Evolutionary conservation across 64 coral and sea anemone genomes (phyloP).

Genomic region (Trachythela sp.): DNA sequence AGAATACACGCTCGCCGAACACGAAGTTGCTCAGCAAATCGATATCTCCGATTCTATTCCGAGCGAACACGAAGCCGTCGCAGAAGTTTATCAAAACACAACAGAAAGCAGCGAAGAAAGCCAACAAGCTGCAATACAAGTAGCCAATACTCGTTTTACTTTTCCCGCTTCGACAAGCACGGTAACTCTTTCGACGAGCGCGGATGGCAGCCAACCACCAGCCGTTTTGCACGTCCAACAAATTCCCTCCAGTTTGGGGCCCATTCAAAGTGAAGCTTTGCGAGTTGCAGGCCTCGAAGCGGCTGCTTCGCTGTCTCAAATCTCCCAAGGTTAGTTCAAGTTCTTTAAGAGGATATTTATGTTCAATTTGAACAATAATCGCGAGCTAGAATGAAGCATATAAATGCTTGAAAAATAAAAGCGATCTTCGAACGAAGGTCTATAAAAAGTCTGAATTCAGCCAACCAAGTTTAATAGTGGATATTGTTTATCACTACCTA

Average conservation of each 20-base stretch:
- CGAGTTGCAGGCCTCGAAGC: conserved; percentile 5
- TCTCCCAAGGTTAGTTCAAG: not conserved
- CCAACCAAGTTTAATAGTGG: no score
- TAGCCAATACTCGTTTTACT: not conserved
- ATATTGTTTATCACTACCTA: no score
- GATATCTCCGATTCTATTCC: conserved; percentile 7
- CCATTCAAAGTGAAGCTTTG: conserved; percentile 14
- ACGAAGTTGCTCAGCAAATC: conserved; percentile 16
- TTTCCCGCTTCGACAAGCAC: not conserved
- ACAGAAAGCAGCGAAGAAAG: not conserved
- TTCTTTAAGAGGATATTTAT: no score
- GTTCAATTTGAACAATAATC: no score
- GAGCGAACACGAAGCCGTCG: not conserved
- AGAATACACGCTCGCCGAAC: not conserved
- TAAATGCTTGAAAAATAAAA: no score
- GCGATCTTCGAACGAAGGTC: no score
- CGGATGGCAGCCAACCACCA: conserved; percentile 5
- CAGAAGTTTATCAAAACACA: not conserved
- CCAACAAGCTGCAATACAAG: conserved; percentile 1
- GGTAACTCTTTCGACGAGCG: not conserved
- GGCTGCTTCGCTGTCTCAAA: not conserved
- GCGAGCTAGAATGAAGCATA: no score
- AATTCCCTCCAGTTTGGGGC: conserved; percentile 2
- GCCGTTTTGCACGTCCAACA: conserved; percentile 9
- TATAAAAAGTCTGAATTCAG: no score